A percentile compares a stretch with the other conserved stretches of the same genome.
Conservation (phyloP, 2,113 vertebrate genomes). For the Rhipidura dahli region DNA sequence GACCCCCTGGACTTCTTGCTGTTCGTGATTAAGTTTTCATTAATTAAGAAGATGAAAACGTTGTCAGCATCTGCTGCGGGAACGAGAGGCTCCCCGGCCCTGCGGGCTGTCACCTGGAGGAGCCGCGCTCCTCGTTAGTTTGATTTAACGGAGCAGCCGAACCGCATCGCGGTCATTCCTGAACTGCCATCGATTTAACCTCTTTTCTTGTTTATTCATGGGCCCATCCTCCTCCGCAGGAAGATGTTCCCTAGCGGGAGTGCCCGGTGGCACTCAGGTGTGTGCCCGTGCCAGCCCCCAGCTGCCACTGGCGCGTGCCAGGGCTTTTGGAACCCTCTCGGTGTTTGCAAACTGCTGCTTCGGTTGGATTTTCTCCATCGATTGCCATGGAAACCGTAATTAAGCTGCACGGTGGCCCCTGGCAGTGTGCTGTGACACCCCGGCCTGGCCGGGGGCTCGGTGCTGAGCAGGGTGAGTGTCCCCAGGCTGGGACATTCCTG, state of each 20-base stretch:
- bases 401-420: neutral
- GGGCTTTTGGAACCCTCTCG: neutral
- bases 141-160: constrained; percentile 14
- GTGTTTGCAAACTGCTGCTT: constrained; percentile 44
- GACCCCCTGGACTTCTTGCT: neutral
- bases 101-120: neutral
- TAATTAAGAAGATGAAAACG: neutral
- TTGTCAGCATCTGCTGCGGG: neutral
- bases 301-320: accelerated
- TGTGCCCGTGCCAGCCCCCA: neutral
- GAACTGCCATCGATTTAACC: neutral
- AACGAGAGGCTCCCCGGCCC: neutral
- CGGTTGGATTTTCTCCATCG: neutral
- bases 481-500: neutral
- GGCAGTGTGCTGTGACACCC: neutral
- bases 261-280: neutral
- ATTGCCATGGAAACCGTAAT: constrained; percentile 67
- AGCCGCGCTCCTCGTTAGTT: neutral
- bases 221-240: neutral
- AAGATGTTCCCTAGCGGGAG: neutral
- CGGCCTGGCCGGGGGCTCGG: neutral
- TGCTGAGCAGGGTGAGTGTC: neutral
- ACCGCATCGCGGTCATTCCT: neutral
- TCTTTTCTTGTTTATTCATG: constrained; percentile 7
- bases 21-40: neutral